Conservation (phyloP, 2,113 vertebrate species). For the Maccullochella peelii region DNA sequence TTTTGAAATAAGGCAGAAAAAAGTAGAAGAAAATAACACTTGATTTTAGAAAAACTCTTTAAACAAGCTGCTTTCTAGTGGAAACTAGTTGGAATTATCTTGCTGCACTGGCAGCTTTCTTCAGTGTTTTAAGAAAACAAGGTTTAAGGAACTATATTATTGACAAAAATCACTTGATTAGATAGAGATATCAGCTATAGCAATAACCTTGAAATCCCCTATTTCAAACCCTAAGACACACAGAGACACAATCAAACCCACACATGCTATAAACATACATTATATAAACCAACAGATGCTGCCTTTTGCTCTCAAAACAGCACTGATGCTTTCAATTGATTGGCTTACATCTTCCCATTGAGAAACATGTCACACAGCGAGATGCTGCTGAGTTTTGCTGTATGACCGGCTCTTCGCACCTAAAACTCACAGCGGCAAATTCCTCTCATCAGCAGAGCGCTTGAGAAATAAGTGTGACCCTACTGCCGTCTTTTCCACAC, state of each 20-base stretch:
- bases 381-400: conserved; percentile 64
- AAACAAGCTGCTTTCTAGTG: neutral
- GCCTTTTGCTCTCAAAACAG: conserved; percentile 53
- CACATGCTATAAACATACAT: conserved; percentile 26
- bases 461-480: conserved; percentile 68
- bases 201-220: conserved; percentile 41
- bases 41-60: neutral
- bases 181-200: conserved; percentile 41
- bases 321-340: conserved; percentile 62
- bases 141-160: conserved; percentile 32
- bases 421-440: conserved; percentile 54
- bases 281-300: conserved; percentile 43
- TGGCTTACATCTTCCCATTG: conserved; percentile 66
- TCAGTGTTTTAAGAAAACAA: conserved; percentile 38
- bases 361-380: conserved; percentile 65
- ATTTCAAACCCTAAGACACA: conserved; percentile 25
- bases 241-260: conserved; percentile 33
- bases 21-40: neutral
- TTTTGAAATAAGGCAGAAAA: neutral
- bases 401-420: conserved; percentile 47
- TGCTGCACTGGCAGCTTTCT: conserved; percentile 8
- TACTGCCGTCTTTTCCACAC: conserved; percentile 27
- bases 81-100: neutral
- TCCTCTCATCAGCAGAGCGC: conserved; percentile 64
- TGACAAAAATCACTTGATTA: conserved; percentile 42